Evolutionary conservation across 2,888 invertebrate genomes (phyloP), one percentile per base, ranked within the genome.

Genomic region (Troides oblongomaculatus): DNA sequence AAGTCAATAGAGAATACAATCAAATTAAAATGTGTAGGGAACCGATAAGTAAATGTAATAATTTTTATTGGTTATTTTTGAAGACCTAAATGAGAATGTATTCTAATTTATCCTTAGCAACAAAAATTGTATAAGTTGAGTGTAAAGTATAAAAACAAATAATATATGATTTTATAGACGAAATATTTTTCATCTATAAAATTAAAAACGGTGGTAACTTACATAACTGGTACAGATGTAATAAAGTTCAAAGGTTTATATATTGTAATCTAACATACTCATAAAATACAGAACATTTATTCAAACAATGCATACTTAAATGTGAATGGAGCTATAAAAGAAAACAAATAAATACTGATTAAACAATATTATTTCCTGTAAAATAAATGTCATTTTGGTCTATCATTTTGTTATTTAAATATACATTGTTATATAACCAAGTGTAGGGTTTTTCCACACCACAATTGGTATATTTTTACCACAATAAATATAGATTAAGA

Each of bases 241-340:
- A 53, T 53, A n/a, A 53, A n/a, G n/a, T 5, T 18, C 10, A 53
- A 12, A 50, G 18, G 1, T 7, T 39, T 39, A 8, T 10, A 8
- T 39, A 10, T 18, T 50, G 17, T 50, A 50, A 17, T 14, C 12
- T 14, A 50, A 7, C 7, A 53, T 53, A 18, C 4, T n/a, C 53
- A 53, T n/a, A n/a, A n/a, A 53, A n/a, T 53, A 18, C 53, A n/a
- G 18, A n/a, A 53, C 53, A n/a, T 53, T 18, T n/a, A n/a, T 53
- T 53, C n/a, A n/a, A 53, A 53, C 53, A 53, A 53, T 53, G n/a
- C 53, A 53, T 53, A 53, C n/a, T n/a, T 53, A 18, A 53, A 53
- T 53, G 7, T 53, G 3, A 12, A 53, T 53, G n/a, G 6, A n/a
- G n/a, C n/a, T 53, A 6, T n/a, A n/a, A 5, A 53, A n/a, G 50